phyloP scores from a whole-genome alignment of 2,888 invertebrate species.

The Rhopalosiphum nymphaeae region DNA sequence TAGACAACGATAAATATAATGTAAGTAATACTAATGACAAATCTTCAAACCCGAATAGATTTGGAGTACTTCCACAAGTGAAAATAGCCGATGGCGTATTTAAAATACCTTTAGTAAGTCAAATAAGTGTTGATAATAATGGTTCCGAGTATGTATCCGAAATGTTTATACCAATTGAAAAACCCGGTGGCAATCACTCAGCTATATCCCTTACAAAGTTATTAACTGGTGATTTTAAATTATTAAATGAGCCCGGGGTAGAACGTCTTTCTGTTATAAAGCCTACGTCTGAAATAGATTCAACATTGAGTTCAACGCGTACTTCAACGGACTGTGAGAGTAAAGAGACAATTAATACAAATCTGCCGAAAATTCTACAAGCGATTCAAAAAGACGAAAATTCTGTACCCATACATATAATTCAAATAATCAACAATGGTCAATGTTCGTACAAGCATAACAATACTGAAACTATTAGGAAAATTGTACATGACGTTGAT shows the following conservation, averaged over 20 bases:
- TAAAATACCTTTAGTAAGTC: slow-evolving; percentile 32
- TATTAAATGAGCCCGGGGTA: not conserved
- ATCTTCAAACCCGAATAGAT: not conserved
- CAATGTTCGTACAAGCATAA: not conserved
- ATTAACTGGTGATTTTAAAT: slow-evolving; percentile 30
- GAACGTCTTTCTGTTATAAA: not conserved
- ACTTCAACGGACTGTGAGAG: not conserved
- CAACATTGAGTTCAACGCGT: not conserved
- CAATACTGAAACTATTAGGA: not conserved
- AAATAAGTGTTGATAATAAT: not conserved
- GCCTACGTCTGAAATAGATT: not conserved
- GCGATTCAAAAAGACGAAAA: not conserved
- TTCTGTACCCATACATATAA: slow-evolving; percentile 25
- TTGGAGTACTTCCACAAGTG: slow-evolving; percentile 8
- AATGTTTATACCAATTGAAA: slow-evolving; percentile 37
- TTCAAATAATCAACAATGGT: slow-evolving; percentile 58
- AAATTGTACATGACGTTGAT: not conserved
- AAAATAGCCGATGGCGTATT: slow-evolving; percentile 35
- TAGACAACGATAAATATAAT: not conserved
- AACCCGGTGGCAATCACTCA: not conserved
- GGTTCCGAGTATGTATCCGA: slow-evolving; percentile 21
- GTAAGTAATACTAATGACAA: not conserved
- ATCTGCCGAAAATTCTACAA: not conserved
- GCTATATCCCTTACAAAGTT: slow-evolving; percentile 39
- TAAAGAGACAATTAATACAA: not conserved